Percentiles rank a stretch among this genome's conserved stretches.
Evolutionary conservation across 2,888 invertebrate genomes (phyloP).

Genomic region (Tetrapedia diversipes): DNA sequence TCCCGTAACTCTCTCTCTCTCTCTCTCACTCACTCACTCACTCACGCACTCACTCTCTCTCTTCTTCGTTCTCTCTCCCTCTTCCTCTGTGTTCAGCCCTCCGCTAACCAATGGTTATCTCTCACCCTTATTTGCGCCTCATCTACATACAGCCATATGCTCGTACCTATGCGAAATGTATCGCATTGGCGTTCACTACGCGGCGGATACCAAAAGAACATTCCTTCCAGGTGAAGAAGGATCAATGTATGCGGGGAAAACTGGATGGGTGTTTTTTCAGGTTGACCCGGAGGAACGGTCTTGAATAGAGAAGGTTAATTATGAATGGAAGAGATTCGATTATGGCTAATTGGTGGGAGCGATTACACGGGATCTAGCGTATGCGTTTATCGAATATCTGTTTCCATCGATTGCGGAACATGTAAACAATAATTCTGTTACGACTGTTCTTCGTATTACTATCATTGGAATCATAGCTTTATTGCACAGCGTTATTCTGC

Average conservation of each 20-base stretch:
- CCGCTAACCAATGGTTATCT: constrained; percentile 53
- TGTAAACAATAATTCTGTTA: too few relatives aligned
- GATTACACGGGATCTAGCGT: too few relatives aligned
- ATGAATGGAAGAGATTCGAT: too few relatives aligned
- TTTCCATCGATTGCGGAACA: too few relatives aligned
- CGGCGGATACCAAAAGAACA: background rate
- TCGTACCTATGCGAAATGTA: constrained; percentile 54
- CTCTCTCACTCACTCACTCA: too few relatives aligned
- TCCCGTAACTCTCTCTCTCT: too few relatives aligned
- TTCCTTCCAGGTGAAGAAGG: background rate
- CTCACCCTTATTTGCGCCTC: constrained; percentile 75
- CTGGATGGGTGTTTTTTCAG: background rate
- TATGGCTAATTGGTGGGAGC: too few relatives aligned
- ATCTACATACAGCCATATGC: constrained; percentile 63
- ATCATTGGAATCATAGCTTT: too few relatives aligned
- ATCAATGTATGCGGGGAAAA: background rate
- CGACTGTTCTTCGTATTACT: too few relatives aligned
- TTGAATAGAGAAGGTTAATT: constrained; percentile 1
- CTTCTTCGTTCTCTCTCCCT: constrained; percentile 34
- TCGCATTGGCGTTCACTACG: constrained; percentile 6
- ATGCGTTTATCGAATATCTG: too few relatives aligned
- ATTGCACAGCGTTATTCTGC: too few relatives aligned
- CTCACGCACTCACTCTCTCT: too few relatives aligned
- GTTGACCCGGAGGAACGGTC: background rate
- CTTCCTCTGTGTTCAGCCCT: constrained; percentile 44